These are phyloP conservation scores for Campylomormyrus tamandua DNA, from an alignment of 2,113 vertebrate species.

Conservation along the genomic window DNA sequence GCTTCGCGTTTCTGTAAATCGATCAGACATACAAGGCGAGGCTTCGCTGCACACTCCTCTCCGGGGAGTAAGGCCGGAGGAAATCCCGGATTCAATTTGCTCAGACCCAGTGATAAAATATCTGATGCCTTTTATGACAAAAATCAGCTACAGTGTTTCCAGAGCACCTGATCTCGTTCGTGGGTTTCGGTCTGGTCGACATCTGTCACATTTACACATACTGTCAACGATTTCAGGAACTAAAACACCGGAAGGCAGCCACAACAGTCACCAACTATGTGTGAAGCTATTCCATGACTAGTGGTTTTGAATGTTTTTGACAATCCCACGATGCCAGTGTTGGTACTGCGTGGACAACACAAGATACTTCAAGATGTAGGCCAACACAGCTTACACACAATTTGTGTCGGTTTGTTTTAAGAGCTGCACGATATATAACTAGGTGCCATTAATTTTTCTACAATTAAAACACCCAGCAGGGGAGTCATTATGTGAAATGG, in stretches of 20 bases:
- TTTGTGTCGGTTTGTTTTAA: background rate
- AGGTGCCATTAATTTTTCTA: background rate
- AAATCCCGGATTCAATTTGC: background rate
- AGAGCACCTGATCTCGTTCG: background rate
- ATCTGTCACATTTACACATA: background rate
- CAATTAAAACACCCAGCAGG: background rate
- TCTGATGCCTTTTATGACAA: background rate
- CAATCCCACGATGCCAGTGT: background rate
- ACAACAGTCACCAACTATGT: background rate
- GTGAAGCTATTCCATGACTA: background rate
- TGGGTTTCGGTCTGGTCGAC: background rate
- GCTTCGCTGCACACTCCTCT: background rate
- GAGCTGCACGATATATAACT: background rate
- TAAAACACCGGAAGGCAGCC: background rate
- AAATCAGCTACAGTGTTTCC: background rate
- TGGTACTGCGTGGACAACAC: background rate
- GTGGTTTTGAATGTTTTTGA: background rate
- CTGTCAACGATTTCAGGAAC: background rate
- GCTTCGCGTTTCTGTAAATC: constrained; percentile 77
- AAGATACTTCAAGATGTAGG: background rate
- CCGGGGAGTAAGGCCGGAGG: background rate
- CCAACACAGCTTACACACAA: background rate
- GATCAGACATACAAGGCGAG: constrained; percentile 24
- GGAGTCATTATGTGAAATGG: background rate
- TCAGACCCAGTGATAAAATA: background rate